Conservation (phyloP, 2,888 invertebrate genomes). For the Heliconius ethilla region DNA sequence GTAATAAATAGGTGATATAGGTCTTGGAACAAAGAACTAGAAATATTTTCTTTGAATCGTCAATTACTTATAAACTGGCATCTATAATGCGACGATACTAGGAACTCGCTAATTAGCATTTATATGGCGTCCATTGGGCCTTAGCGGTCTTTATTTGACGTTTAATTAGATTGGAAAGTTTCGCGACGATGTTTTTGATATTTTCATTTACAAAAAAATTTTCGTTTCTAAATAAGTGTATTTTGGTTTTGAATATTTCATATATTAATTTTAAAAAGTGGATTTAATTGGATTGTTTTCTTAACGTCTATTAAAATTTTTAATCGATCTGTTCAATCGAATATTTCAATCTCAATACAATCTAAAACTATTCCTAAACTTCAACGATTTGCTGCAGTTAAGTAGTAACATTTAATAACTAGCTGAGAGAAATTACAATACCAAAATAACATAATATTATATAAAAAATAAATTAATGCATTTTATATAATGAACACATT, state of each 20-base stretch:
- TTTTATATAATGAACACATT: slow-evolving; percentile 12
- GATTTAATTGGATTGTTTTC: too few species aligned
- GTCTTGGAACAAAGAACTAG: slow-evolving; percentile 19
- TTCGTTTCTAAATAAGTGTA: background rate
- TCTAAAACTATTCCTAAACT: background rate
- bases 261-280: background rate
- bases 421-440: background rate
- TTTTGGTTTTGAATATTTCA: background rate
- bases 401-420: background rate
- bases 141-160: slow-evolving; percentile 5
- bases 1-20: slow-evolving; percentile 19
- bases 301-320: too few species aligned
- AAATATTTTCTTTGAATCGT: slow-evolving; percentile 22
- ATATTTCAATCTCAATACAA: too few species aligned
- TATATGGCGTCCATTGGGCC: background rate
- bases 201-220: background rate
- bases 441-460: background rate
- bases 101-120: slow-evolving; percentile 16
- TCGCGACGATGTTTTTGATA: background rate
- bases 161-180: slow-evolving; percentile 21
- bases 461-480: background rate
- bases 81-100: slow-evolving; percentile 17
- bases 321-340: too few species aligned
- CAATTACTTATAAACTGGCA: slow-evolving; percentile 14
- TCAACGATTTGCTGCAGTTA: background rate